Percentiles rank a stretch among this genome's conserved stretches.
Evolutionary conservation across 2,888 invertebrate genomes (phyloP).

Genomic region (Halictus quadricinctus): DNA sequence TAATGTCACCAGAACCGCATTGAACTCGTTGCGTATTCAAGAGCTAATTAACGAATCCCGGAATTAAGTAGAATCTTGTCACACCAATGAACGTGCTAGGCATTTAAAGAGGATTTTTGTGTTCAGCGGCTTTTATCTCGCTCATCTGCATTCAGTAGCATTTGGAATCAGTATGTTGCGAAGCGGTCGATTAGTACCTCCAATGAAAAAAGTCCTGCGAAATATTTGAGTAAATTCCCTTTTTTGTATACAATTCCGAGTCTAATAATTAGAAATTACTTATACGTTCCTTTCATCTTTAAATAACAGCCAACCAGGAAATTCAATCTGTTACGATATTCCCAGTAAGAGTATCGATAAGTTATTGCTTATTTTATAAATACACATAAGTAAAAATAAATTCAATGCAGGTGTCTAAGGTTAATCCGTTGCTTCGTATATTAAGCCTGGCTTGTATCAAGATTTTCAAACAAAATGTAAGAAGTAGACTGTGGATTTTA

Average conservation of each 20-base stretch:
- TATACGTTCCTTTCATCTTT: background rate
- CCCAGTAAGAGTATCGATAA: background rate
- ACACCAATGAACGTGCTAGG: background rate
- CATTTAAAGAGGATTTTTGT: background rate
- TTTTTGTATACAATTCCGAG: background rate
- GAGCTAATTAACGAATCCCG: background rate
- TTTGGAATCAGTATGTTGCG: background rate
- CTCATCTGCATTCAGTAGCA: background rate
- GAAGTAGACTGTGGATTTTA: background rate
- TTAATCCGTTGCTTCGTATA: conserved; percentile 1
- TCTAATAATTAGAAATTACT: background rate
- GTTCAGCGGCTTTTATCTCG: background rate
- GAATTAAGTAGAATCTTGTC: background rate
- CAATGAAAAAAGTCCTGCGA: background rate
- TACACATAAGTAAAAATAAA: conserved; percentile 5
- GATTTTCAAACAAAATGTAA: background rate
- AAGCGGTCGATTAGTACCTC: background rate
- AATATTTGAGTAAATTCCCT: background rate
- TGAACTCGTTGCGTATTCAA: background rate
- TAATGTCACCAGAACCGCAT: background rate
- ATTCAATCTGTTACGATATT: background rate
- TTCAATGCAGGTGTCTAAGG: conserved; percentile 8
- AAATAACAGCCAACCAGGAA: background rate
- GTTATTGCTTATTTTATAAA: conserved; percentile 3
- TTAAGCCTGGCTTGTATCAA: background rate